Evolutionary conservation across 1,140 invertebrate species (phyloP).

Genomic region (Monomorium pharaonis): DNA sequence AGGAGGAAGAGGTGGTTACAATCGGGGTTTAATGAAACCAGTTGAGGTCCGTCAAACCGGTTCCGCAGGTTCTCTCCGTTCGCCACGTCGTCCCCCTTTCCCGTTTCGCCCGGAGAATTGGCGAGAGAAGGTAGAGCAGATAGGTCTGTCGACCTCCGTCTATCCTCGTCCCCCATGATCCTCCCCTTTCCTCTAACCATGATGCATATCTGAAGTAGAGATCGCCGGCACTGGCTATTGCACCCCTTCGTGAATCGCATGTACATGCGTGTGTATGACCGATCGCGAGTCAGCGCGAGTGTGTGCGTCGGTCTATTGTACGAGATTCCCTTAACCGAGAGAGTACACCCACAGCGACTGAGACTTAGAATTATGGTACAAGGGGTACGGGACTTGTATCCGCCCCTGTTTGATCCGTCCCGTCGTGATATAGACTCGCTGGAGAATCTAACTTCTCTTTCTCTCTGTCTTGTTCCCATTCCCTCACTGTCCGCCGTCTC

Average conservation of each 20-base stretch:
- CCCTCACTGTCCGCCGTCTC: background rate
- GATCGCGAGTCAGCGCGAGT: slow-evolving; percentile 8
- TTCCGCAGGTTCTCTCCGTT: slow-evolving; percentile 76
- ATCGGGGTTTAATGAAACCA: slow-evolving; percentile 83
- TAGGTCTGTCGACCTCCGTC: slow-evolving; percentile 65
- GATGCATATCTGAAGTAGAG: slow-evolving; percentile 71
- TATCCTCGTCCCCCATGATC: slow-evolving; percentile 11
- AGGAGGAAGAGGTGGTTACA: slow-evolving; percentile 73
- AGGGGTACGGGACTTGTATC: slow-evolving; percentile 57
- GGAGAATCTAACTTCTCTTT: slow-evolving; percentile 33
- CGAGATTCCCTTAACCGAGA: slow-evolving; percentile 69
- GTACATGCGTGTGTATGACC: background rate
- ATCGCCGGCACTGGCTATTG: slow-evolving; percentile 72
- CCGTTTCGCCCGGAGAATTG: slow-evolving; percentile 31
- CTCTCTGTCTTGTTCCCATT: slow-evolving; percentile 8
- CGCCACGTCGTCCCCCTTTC: slow-evolving; percentile 48
- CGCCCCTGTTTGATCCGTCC: slow-evolving; percentile 75
- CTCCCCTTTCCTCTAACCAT: slow-evolving; percentile 43
- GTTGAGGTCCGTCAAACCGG: slow-evolving; percentile 80
- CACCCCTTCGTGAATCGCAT: slow-evolving; percentile 40
- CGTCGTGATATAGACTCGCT: slow-evolving; percentile 70
- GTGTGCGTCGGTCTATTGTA: background rate
- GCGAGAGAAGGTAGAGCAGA: slow-evolving; percentile 45
- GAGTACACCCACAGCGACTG: slow-evolving; percentile 64
- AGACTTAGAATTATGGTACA: slow-evolving; percentile 69